Evolutionary conservation across 2,888 invertebrate species (phyloP), one percentile per base, ranked within the genome.

Genomic region (Rhingia rostrata): DNA sequence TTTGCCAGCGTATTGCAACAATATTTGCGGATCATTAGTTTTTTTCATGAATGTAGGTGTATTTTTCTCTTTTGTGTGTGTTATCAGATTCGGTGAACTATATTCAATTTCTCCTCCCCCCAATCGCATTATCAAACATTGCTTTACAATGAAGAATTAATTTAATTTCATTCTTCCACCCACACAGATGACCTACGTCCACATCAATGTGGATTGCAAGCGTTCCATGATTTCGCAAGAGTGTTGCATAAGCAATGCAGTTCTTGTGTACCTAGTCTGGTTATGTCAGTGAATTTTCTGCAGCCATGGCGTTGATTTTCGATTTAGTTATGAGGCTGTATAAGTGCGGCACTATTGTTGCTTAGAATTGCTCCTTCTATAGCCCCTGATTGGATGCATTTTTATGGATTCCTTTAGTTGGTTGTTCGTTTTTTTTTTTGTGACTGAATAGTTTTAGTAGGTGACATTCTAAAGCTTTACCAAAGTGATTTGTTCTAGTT

Each of bases 351-450:
- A 32, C 6, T 9, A 12, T 53, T 6, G 53, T 53, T 12, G 53
- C 33, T 35, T 10, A 14, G 22, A 67, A 14, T 35, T 63, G 39
- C 54, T 78, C 30, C 51, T 66, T 66, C 41, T 47, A 5, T 53
- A 64, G 22, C 45, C 56, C 1, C 32, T 64, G 69, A 58, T 74
- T 81, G 75, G 51, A 54, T 81, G 58, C 41, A 75, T 58, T 81
- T 75, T 58, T 81, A 81, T 77, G 81, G 75, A 64, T 77, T 75
- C 75, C 6, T 53, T 33, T 41, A 75, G 43, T 39, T 60, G 41
- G 37, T 10, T 37, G 61, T 37, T 73, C 22, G 33, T 37, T 60
- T 47, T 30, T 66, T 74, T 32, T 30, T 6, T 33, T 41, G 10
- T 33, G 22, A n/a, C 39, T 22, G 47, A 35, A 32, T n/a, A 53